Evolutionary conservation across 92 coral and sea anemone species (phyloP), one percentile per base, ranked within the genome.

Genomic region (Phenganax stokvisi): DNA sequence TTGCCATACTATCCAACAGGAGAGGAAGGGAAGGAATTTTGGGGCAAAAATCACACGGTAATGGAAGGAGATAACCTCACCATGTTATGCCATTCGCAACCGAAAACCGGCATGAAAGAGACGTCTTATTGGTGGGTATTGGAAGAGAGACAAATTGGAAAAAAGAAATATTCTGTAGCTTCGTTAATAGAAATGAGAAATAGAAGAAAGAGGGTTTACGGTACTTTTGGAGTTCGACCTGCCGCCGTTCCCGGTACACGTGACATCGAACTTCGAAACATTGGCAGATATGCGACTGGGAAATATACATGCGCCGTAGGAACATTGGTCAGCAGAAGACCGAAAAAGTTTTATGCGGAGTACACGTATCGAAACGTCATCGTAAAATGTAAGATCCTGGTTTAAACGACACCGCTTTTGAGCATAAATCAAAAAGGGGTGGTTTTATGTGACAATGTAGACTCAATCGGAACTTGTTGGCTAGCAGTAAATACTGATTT

Each of bases 1-100:
- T 51, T 57, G 60, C 57, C 5, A 1, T 57, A 11, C 16, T 75
- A 55, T n/a, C 28, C 17, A 9, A 6, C 44, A 76, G 80, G 80
- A 6, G 54, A 55, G 29, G 25, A 7, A 0, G 67, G 80, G 28
- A 76, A 76, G 10, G 10, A 54, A 37, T 76, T 76, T 58, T 76
- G 80, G 80, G 80, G 80, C 54, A 29, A 57, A 56, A 76, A 76
- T 16, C 62, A 76, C 44, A 76, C 80, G 28, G 68, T 57, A 12
- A 56, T 57, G 80, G 80, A 76, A 56, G 80, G 80, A 65, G 68
- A 31, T 1, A 31, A 76, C 9, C 51, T 76, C 0, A 37, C 52
- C 8, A 11, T 76, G 12, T 67, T 28, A 1, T 76, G 80, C 54
- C 47, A 56, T 76, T 56, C 80, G 10, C 3, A 58, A 76, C 4